Percentiles rank a stretch among this genome's conserved stretches.
Conservation (phyloP, 2,113 vertebrate species). For the Narcine bancroftii region DNA sequence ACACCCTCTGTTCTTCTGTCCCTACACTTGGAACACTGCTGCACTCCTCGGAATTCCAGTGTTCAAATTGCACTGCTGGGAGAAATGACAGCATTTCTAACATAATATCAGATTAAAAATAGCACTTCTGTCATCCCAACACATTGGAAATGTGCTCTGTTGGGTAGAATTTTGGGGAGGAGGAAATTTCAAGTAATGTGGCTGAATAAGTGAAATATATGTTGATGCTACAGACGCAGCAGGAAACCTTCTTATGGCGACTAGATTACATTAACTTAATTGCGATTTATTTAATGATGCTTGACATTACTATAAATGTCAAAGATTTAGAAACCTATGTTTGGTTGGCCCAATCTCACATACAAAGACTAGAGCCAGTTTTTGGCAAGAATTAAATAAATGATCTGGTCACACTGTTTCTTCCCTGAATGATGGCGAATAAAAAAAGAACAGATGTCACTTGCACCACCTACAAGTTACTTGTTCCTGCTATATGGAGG, state of each 20-base stretch:
- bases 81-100: neutral
- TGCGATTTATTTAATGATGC: neutral
- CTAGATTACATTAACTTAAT: neutral
- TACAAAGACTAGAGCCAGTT: neutral
- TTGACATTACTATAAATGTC: neutral
- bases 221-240: neutral
- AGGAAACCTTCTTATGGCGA: neutral
- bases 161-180: neutral
- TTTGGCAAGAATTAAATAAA: neutral
- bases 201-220: neutral
- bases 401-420: neutral
- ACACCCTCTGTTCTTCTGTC: too few relatives aligned
- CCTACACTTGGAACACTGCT: too few relatives aligned
- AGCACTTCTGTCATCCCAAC: neutral
- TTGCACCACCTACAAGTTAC: neutral
- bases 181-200: neutral
- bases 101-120: neutral
- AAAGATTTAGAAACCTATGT: neutral
- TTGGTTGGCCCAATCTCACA: neutral
- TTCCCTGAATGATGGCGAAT: neutral
- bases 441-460: neutral
- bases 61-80: too few relatives aligned
- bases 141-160: neutral
- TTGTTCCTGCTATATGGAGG: neutral
- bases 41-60: too few relatives aligned